Evolutionary conservation across 2,888 invertebrate genomes (phyloP), one percentile per base, ranked within the genome.

Genomic region (Stenchaetothrips biformis): DNA sequence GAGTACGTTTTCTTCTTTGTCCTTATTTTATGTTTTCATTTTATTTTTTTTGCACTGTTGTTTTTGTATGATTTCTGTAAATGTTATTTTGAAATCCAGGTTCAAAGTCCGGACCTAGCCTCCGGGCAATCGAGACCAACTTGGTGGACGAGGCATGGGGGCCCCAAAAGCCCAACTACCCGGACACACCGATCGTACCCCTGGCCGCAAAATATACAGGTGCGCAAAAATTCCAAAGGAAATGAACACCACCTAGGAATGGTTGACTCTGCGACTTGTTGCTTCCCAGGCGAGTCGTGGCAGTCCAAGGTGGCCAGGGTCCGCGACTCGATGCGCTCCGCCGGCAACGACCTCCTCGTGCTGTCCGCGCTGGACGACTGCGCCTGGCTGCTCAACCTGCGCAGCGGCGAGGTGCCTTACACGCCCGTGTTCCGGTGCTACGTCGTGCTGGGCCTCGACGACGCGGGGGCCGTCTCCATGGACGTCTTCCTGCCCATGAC

Each of bases 321-420:
- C 27, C 83, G 84, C 1, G 59, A 78, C 48, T 82, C 83, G 67
- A 83, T 84, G 83, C 78, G 18, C 37, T 79, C 79, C 9, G 59
- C 82, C n/a, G 81, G 81, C n/a, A 81, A 81, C 7, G 85, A 85
- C 80, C 86, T 86, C 53, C 84, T 87, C 81, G 85, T 88, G 48
- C 84, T 89, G 25, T 86, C 88, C 37, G 87, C 87, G 7, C 85
- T 89, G 78, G 88, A 88, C 83, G 88, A 89, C 82, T 85, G 88
- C 53, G 88, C 89, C 1, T 88, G 88, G 88, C 82, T 88, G 79
- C 86, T 88, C 80, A 89, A 89, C 84, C 83, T 89, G 21, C 84
- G 89, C 77, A 88, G 88, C 4, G 84, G 84, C n/a, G 89, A 89
- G 84, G 86, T 88, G 77, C 83, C 84, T 13, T 87, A 86, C 84